Percentiles rank a stretch among this genome's conserved stretches.
phyloP scores from a whole-genome alignment of 2,888 invertebrate species.

The Ormia ochracea region DNA sequence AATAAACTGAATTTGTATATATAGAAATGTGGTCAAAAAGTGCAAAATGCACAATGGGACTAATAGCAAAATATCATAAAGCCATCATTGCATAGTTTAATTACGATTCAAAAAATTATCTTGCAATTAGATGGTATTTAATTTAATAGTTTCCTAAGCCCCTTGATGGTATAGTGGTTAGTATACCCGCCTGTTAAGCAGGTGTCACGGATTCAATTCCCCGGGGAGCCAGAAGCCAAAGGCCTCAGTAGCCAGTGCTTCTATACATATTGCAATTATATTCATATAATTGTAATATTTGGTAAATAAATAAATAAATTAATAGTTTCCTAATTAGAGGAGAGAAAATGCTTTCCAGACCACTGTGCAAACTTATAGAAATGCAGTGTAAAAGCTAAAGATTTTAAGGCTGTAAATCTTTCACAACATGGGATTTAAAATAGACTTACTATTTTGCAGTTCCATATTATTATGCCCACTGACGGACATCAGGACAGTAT shows the following conservation, averaged over 20 bases:
- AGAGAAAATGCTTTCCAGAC: neutral
- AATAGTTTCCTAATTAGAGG: neutral
- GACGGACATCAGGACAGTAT: constrained; percentile 5
- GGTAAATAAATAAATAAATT: too few relatives aligned
- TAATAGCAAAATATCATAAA: neutral
- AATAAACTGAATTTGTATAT: constrained; percentile 16
- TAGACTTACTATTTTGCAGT: constrained; percentile 55
- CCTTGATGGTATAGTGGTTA: too few relatives aligned
- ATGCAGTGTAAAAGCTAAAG: constrained; percentile 6
- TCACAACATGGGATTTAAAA: constrained; percentile 59
- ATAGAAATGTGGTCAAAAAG: constrained; percentile 13
- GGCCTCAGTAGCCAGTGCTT: too few relatives aligned
- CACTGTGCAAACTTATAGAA: constrained; percentile 20
- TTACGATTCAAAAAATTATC: too few relatives aligned
- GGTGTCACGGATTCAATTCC: too few relatives aligned
- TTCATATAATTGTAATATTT: too few relatives aligned
- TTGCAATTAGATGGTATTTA: too few relatives aligned
- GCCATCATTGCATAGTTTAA: neutral
- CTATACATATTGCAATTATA: too few relatives aligned
- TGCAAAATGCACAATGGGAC: constrained; percentile 1
- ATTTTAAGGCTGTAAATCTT: constrained; percentile 62
- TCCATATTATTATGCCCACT: constrained; percentile 29
- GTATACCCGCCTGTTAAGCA: too few relatives aligned
- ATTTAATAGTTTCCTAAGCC: too few relatives aligned
- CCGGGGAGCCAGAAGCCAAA: too few relatives aligned